Percentiles rank a stretch among this genome's conserved stretches.
Conservation (phyloP, 2,113 vertebrate species). For the Apistogramma diplotaenia region DNA sequence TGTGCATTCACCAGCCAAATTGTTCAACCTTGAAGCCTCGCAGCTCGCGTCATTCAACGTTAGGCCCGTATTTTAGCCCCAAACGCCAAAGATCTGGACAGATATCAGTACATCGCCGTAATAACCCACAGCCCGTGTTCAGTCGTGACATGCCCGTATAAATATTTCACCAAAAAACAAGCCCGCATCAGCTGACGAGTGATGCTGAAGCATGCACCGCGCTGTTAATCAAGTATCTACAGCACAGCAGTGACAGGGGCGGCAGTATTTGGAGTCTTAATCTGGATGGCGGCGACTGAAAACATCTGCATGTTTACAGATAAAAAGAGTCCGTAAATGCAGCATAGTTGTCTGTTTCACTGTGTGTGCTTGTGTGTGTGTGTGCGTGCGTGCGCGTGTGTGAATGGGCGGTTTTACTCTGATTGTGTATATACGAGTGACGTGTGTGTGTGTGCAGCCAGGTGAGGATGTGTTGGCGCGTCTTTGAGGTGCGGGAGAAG, state of each 20-base stretch:
- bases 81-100: conserved; percentile 9
- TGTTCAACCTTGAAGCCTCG: conserved; percentile 58
- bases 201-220: conserved; percentile 38
- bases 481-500: conserved; percentile 46
- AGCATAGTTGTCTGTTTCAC: not conserved
- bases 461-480: conserved; percentile 63
- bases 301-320: conserved; percentile 58
- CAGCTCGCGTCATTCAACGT: not conserved
- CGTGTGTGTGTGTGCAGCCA: conserved; percentile 34
- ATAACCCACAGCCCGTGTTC: conserved; percentile 11
- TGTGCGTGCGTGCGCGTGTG: not conserved
- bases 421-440: conserved; percentile 14
- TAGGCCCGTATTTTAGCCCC: conserved; percentile 12
- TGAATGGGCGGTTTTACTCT: conserved; percentile 22
- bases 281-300: conserved; percentile 23
- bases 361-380: not conserved
- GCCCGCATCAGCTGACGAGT: conserved; percentile 64
- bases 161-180: conserved; percentile 71
- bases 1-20: conserved; percentile 1
- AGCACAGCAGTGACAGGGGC: conserved; percentile 15
- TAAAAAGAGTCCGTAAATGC: not conserved
- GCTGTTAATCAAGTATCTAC: conserved; percentile 6
- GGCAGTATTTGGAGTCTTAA: not conserved
- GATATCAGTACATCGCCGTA: not conserved
- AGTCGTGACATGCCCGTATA: conserved; percentile 59